Base-by-base conservation (phyloP, 1,140 invertebrate genomes). In the Orussus abietinus region DNA sequence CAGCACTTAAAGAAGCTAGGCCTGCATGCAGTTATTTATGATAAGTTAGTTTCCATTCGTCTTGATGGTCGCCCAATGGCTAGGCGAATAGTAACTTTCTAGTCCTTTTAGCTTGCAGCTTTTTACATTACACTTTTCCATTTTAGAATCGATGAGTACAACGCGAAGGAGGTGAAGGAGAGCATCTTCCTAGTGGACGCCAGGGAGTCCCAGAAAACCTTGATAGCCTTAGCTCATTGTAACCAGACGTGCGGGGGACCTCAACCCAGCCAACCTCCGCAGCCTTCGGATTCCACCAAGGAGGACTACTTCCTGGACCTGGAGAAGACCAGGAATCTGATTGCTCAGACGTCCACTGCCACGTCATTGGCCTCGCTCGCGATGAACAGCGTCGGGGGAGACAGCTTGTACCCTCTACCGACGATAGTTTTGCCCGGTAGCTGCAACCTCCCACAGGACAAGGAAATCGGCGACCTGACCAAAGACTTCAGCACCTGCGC, bases 1-100 rank as follows among this genome's bases (percentile, higher is more conserved):
- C 84, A 85, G 51, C 79, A 85, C 57, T 75, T 96, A 0, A 94
- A 94, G 68, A 77, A 86, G 49, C 75, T 92, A 34, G 92, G 92
- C 3, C 77, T 96, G 14, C 89, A 96, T 64, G 93, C 87, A 28
- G 86, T 96, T 20, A 96, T 96, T 57, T 96, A 94, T 64, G 93
- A 97, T 64, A 92, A 90, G 80, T 81, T 57, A 70, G 72, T 62
- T 20, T 33, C 17, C n/a, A n/a, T n/a, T n/a, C n/a, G n/a, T n/a
- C n/a, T n/a, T n/a, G n/a, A n/a, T n/a, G n/a, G n/a, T n/a, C n/a
- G n/a, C n/a, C n/a, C n/a, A n/a, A n/a, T n/a, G n/a, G n/a, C 32
- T 32, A 15, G 12, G 17, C 1, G 37, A 5, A n/a, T 12, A 25
- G 5, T 17, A 39, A 13, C 25, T 25, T 22, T 1, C 11, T 5